Evolutionary conservation across 64 coral and sea anemone genomes (phyloP).

Genomic region (Anthopleura sola): DNA sequence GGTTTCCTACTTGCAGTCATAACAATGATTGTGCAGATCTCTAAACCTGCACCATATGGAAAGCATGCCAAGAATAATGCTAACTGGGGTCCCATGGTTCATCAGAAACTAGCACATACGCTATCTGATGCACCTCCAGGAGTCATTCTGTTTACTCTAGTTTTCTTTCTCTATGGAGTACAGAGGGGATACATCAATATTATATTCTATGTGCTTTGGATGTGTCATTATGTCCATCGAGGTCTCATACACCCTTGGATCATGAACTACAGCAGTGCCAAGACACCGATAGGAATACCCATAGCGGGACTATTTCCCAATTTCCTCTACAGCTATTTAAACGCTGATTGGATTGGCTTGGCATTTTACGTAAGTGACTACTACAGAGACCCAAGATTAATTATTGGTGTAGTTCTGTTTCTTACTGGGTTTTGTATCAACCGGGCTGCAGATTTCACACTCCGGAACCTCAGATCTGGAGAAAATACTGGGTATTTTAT

Average conservation of each 20-base stretch:
- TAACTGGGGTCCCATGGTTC: conserved; percentile 33
- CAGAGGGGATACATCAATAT: conserved; percentile 38
- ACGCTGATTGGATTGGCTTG: conserved; percentile 44
- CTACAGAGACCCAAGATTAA: conserved; percentile 44
- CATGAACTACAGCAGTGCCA: conserved; percentile 54
- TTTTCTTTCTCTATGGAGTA: conserved; percentile 49
- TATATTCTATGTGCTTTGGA: conserved; percentile 34
- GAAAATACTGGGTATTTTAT: conserved; percentile 1
- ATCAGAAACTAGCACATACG: conserved; percentile 46
- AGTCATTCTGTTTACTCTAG: conserved; percentile 32
- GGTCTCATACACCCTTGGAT: conserved; percentile 52
- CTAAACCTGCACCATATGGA: conserved; percentile 51
- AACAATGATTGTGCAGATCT: conserved; percentile 20
- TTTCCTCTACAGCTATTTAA: conserved; percentile 43
- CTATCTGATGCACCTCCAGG: conserved; percentile 43
- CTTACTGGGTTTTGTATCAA: conserved; percentile 43
- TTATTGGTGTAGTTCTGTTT: conserved; percentile 34
- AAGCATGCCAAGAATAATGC: conserved; percentile 3
- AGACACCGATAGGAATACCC: conserved; percentile 39
- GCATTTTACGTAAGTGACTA: conserved; percentile 23
- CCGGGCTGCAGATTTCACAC: conserved; percentile 32
- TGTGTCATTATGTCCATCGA: conserved; percentile 55
- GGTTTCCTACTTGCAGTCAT: conserved; percentile 42
- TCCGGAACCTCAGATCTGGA: conserved; percentile 22
- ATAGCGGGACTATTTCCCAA: conserved; percentile 37